A percentile compares a stretch with the other conserved stretches of the same genome.
phyloP scores from a whole-genome alignment of 2,888 invertebrate species.

The Cerastis rubricosa region DNA sequence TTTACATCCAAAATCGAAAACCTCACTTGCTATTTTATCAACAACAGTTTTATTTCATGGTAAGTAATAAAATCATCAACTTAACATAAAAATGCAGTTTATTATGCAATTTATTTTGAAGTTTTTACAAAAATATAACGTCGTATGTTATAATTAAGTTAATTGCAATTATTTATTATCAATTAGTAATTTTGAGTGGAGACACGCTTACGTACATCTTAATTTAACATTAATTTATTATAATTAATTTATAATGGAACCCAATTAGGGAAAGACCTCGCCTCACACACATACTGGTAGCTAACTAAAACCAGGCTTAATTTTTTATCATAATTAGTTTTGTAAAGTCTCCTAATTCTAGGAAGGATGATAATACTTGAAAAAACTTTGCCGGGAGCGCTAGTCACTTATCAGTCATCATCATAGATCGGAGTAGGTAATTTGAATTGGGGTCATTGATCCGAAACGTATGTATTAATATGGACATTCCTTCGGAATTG shows the following conservation, averaged over 20 bases:
- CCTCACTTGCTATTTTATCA: not conserved
- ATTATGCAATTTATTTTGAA: conserved; percentile 17
- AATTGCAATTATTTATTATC: conserved; percentile 11
- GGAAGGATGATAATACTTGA: too few species aligned
- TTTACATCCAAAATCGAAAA: not conserved
- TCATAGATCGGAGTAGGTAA: too few species aligned
- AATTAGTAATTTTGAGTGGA: conserved; percentile 24
- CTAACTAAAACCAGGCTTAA: not conserved
- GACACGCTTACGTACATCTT: conserved; percentile 37
- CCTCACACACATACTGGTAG: not conserved
- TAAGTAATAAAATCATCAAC: conserved; percentile 4
- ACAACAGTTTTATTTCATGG: not conserved
- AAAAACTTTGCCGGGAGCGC: too few species aligned
- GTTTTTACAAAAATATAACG: conserved; percentile 46
- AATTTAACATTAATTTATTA: conserved; percentile 26
- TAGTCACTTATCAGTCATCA: too few species aligned
- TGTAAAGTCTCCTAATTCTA: not conserved
- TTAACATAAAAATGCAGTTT: conserved; percentile 21
- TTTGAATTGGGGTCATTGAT: too few species aligned
- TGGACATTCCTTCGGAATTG: too few species aligned
- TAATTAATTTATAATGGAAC: conserved; percentile 29
- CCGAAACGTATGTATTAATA: too few species aligned
- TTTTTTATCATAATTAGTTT: not conserved
- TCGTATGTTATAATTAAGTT: conserved; percentile 1
- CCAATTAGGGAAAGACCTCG: conserved; percentile 4